These are phyloP conservation scores for Parnassius orleans DNA, from an alignment of 2,888 invertebrate genomes.

Conservation along the genomic window DNA sequence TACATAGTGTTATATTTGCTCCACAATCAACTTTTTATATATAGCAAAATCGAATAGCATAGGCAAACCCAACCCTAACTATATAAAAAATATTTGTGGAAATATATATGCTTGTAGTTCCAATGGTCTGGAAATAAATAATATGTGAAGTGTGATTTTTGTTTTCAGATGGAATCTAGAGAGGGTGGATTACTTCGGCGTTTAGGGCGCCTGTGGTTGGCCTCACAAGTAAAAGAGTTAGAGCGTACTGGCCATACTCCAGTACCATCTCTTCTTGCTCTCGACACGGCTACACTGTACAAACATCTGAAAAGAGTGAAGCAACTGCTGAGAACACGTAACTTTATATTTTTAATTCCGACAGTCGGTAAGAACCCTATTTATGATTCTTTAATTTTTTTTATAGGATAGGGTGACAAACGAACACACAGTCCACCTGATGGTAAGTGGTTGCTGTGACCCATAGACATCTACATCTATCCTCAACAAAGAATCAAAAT, in stretches of 20 bases:
- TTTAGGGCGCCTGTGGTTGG: conserved; percentile 94
- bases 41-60: no score
- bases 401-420: no score
- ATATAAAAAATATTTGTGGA: no score
- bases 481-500: no score
- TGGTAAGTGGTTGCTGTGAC: no score
- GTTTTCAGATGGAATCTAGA: conserved; percentile 43
- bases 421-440: no score
- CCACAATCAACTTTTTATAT: no score
- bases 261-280: conserved; percentile 91
- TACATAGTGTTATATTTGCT: no score
- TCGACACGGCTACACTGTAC: conserved; percentile 90
- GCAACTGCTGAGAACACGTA: conserved; percentile 89
- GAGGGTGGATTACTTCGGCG: conserved; percentile 86
- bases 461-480: no score
- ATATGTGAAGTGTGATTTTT: not conserved
- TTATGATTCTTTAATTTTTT: not conserved
- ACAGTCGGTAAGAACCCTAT: conserved; percentile 85
- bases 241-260: conserved; percentile 85
- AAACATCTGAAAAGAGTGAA: conserved; percentile 89
- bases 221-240: conserved; percentile 92
- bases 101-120: no score
- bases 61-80: no score
- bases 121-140: no score
- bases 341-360: conserved; percentile 94